Evolutionary conservation across 2,888 invertebrate species (phyloP), one percentile per base, ranked within the genome.

Genomic region (Sesamia inferens): DNA sequence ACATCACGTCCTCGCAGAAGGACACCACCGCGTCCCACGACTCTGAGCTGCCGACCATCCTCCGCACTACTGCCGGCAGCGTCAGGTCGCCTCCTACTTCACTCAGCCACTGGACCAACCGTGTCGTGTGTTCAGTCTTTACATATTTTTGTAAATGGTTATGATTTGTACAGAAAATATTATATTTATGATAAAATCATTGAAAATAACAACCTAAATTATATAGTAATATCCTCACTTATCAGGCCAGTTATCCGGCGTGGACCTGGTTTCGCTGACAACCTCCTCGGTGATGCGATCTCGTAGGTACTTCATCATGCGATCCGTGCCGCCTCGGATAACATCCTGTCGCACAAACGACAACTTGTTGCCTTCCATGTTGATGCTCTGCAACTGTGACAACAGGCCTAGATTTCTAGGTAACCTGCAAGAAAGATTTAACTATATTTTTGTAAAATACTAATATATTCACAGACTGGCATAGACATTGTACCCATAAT

Each of bases 361-460:
- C 84, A 99, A 95, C 87, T 98, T 98, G 94, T 99, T 99, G 8
- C 99, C 99, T 84, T 99, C 98, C 88, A 99, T 96, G 80, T 97
- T 97, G 68, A 99, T 96, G 84, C 98, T 98, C 88, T 98, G 98
- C 74, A 99, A 94, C 90, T 98, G 98, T 0, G 98, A 97, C 86
- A 99, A 96, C 2, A 96, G 87, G 0, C 96, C 96, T 3, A 96
- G 88, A 84, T 96, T 96, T 62, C 89, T 91, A 4, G 96, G 96
- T 68, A 96, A 87, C 79, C 96, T 96, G 81, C 1, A 54, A 54
- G 16, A 51, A 65, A 39, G 0, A 54, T 6, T 10, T 51, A 51
- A 6, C 51, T 39, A 51, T n/a, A 54, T 54, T 31, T 64, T 19
- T 10, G 8, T 8, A 19, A 13, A 64, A 59, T 19, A 19, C 31